Percentiles rank a stretch among this genome's conserved stretches.
Evolutionary conservation across 2,888 invertebrate genomes (phyloP).

Genomic region (Carpatolechia fugitivella): DNA sequence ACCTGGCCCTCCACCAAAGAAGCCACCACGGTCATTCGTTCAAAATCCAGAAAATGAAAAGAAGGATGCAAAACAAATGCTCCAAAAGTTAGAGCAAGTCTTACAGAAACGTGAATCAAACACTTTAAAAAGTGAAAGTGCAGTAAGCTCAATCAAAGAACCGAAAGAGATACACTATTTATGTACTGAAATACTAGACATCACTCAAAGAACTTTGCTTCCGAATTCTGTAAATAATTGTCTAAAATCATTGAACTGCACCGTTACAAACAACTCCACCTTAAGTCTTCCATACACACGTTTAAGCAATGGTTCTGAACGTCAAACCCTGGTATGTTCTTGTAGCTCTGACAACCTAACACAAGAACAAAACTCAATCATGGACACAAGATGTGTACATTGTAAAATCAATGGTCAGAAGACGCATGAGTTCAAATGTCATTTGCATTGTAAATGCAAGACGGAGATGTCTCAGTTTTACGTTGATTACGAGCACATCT

Average conservation of each 20-base stretch:
- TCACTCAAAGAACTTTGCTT: slow-evolving; percentile 51
- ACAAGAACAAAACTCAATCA: slow-evolving; percentile 10
- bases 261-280: slow-evolving; percentile 53
- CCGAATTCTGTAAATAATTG: slow-evolving; percentile 57
- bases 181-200: slow-evolving; percentile 71
- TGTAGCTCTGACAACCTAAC: slow-evolving; percentile 44
- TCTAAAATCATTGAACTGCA: slow-evolving; percentile 67
- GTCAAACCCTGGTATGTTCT: slow-evolving; percentile 30
- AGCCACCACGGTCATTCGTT: slow-evolving; percentile 84
- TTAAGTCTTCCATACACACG: slow-evolving; percentile 64
- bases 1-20: slow-evolving; percentile 85
- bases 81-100: slow-evolving; percentile 81
- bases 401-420: slow-evolving; percentile 50
- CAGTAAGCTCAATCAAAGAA: slow-evolving; percentile 33
- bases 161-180: slow-evolving; percentile 73
- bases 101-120: slow-evolving; percentile 68
- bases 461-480: slow-evolving; percentile 54
- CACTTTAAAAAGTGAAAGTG: slow-evolving; percentile 22
- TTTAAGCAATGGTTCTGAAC: slow-evolving; percentile 35
- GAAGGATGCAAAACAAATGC: slow-evolving; percentile 81
- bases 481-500: slow-evolving; percentile 77
- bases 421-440: slow-evolving; percentile 58
- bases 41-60: slow-evolving; percentile 48
- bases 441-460: slow-evolving; percentile 59
- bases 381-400: slow-evolving; percentile 43